Base-by-base conservation (phyloP, 2,888 invertebrate genomes). In the Cepaea hortensis region DNA sequence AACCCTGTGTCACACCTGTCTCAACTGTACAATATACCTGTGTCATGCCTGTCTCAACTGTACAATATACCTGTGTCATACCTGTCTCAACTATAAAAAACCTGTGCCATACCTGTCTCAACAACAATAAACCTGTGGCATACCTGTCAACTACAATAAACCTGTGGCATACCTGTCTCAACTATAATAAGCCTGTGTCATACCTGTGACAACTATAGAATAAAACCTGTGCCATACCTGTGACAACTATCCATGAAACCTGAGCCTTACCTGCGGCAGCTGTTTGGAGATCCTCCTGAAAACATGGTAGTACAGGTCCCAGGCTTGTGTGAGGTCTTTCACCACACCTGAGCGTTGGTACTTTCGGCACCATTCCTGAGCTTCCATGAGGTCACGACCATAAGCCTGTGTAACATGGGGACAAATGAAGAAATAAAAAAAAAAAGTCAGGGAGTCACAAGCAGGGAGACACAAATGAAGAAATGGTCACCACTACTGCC, bases 271-370 rank as follows among this genome's bases (percentile, higher is more conserved):
- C 91, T 94, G 95, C 4, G 98, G 98, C 90, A 99, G 95, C 94
- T 99, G 99, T 46, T 98, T 96, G 46, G 98, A 97, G 94, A 99
- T 99, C 91, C 98, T 96, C 61, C 99, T 96, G 95, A 99, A 99
- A 84, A 99, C 99, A 94, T 98, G 98, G 95, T 99, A 99, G 95
- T 99, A 99, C 70, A 99, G 96, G 94, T 99, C 99, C 99, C 99
- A 99, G 4, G 99, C 99, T 94, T 98, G 98, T 94, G 98, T 98
- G 90, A 99, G 95, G 93, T 99, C 99, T 90, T 98, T 96, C 7
- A 97, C 96, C 9, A 97, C 96, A 91, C 97, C 97, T 0, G 98
- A 97, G 50, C 96, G 96, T 96, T 97, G 95, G 94, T 97, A 99
- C 91, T 98, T 96, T 92, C 97, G 96, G 94, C 99, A 99, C 97